A percentile compares a stretch with the other conserved stretches of the same genome.
These are phyloP conservation scores for Taenioides sp. DNA, from an alignment of 2,797 vertebrate species.

Conservation along the genomic window DNA sequence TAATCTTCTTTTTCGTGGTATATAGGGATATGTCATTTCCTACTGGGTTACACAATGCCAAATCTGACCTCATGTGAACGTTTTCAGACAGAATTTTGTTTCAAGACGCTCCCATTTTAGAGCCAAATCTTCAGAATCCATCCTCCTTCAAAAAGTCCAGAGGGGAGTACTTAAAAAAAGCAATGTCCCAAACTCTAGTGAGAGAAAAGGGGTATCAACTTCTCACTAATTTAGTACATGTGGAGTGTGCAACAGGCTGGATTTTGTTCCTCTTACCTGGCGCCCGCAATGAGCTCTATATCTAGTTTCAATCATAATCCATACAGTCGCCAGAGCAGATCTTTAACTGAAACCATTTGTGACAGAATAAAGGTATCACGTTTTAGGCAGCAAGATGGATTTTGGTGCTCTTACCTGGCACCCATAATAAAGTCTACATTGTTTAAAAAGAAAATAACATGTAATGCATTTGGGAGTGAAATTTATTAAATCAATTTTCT, in stretches of 20 bases:
- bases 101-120: conserved; percentile 27
- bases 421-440: too few relatives aligned
- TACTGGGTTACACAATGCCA: conserved; percentile 14
- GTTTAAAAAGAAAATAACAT: too few relatives aligned
- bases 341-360: too few relatives aligned
- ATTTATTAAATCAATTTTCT: too few relatives aligned
- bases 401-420: too few relatives aligned
- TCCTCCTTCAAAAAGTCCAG: conserved; percentile 42
- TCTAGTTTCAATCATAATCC: neutral
- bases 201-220: conserved; percentile 45
- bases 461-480: too few relatives aligned
- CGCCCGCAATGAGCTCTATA: neutral
- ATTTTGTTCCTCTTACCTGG: neutral
- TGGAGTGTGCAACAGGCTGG: neutral
- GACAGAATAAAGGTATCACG: too few relatives aligned
- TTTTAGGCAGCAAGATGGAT: too few relatives aligned
- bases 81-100: neutral
- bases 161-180: conserved; percentile 47
- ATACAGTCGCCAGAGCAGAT: too few relatives aligned
- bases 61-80: conserved; percentile 16
- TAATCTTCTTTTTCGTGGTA: neutral
- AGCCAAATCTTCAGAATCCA: conserved; percentile 32
- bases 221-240: conserved; percentile 39
- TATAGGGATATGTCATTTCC: neutral
- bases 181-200: conserved; percentile 32